Evolutionary conservation across 2,113 vertebrate genomes (phyloP).

Genomic region (Oncorhynchus keta): DNA sequence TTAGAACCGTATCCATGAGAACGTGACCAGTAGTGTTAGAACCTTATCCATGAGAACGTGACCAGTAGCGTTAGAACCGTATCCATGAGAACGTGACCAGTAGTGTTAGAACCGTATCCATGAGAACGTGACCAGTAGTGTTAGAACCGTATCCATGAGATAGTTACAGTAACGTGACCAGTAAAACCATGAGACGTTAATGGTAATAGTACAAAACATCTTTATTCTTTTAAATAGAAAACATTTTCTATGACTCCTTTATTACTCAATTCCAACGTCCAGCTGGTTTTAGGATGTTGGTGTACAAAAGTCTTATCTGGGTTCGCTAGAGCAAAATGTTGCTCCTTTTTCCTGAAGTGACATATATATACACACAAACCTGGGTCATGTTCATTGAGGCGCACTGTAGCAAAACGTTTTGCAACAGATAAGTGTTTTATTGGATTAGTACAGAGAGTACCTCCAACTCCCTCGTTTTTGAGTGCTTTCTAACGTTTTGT

Average conservation of each 20-base stretch:
- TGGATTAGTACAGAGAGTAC: background rate
- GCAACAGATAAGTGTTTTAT: background rate
- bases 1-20: too few species aligned
- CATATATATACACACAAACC: slow-evolving; percentile 54
- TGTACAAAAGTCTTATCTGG: slow-evolving; percentile 54
- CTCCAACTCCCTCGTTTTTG: background rate
- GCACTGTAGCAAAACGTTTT: slow-evolving; percentile 61
- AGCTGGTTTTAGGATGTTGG: slow-evolving; percentile 52
- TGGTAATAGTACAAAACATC: slow-evolving; percentile 63
- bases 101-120: too few species aligned
- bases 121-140: too few species aligned
- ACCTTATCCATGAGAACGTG: too few species aligned
- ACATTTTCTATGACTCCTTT: slow-evolving; percentile 80
- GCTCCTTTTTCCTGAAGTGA: slow-evolving; percentile 69
- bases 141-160: too few species aligned
- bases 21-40: too few species aligned
- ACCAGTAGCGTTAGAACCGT: too few species aligned
- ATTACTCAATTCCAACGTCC: slow-evolving; percentile 77
- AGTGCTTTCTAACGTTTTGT: too few species aligned
- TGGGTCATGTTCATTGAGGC: slow-evolving; percentile 57
- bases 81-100: too few species aligned
- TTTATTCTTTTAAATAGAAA: slow-evolving; percentile 87
- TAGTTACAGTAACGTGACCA: too few species aligned
- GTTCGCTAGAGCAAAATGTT: slow-evolving; percentile 82
- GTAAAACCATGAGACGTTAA: background rate